phyloP scores from a whole-genome alignment of 2,113 vertebrate genomes.

The Salvator merianae region DNA sequence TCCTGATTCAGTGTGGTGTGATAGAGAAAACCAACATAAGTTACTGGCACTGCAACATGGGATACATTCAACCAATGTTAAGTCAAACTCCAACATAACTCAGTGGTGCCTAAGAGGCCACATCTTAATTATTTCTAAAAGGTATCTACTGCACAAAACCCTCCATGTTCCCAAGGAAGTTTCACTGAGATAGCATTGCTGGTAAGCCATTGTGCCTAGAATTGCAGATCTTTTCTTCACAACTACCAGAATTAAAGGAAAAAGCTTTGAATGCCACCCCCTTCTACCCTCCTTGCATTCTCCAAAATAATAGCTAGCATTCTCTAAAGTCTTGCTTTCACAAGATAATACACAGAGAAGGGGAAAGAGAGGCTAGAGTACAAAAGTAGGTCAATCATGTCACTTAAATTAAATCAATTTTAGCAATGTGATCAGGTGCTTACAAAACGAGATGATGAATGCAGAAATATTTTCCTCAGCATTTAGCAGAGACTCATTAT shows the following conservation, averaged over 20 bases:
- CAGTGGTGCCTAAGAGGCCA: too few species aligned
- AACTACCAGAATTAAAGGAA: background rate
- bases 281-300: too few species aligned
- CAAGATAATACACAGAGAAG: background rate
- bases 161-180: background rate
- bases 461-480: slow-evolving; percentile 31
- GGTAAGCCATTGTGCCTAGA: background rate
- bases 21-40: too few species aligned
- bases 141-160: background rate
- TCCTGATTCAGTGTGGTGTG: too few species aligned
- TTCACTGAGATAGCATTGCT: background rate
- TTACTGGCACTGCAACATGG: too few species aligned
- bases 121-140: too few species aligned
- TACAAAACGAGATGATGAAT: slow-evolving; percentile 3
- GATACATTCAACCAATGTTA: too few species aligned
- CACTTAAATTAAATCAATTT: background rate
- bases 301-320: background rate
- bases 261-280: background rate
- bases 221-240: too few species aligned
- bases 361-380: background rate
- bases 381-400: background rate
- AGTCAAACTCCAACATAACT: too few species aligned
- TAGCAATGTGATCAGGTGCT: background rate
- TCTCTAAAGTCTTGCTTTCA: background rate
- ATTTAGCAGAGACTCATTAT: slow-evolving; percentile 28